phyloP scores from a whole-genome alignment of 1,140 invertebrate species.

The Zaprionus capensis region DNA sequence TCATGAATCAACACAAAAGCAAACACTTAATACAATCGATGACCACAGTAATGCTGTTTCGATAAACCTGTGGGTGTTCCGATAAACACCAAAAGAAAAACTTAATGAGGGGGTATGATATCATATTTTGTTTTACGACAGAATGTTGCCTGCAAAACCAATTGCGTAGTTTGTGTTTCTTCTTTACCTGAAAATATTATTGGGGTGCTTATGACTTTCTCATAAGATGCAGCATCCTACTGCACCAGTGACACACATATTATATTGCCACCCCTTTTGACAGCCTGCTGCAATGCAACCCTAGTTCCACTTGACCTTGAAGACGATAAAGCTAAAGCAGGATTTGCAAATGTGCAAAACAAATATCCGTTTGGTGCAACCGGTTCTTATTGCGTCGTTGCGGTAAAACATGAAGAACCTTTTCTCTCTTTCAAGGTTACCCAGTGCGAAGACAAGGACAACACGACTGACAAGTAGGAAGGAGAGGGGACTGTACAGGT shows the following conservation, averaged over 20 bases:
- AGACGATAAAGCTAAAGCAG: background rate
- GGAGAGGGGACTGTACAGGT: constrained; percentile 50
- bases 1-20: constrained; percentile 34
- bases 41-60: constrained; percentile 18
- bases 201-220: background rate
- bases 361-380: constrained; percentile 46
- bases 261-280: constrained; percentile 19
- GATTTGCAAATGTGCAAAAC: constrained; percentile 14
- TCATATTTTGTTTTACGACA: background rate
- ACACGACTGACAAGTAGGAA: background rate
- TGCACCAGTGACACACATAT: constrained; percentile 69
- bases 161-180: constrained; percentile 6
- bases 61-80: constrained; percentile 11
- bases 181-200: no score
- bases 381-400: constrained; percentile 67
- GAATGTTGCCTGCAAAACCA: background rate
- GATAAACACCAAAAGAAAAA: background rate
- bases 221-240: constrained; percentile 19
- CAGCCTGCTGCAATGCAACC: background rate
- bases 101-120: background rate
- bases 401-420: constrained; percentile 32
- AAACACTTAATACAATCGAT: constrained; percentile 5
- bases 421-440: constrained; percentile 60
- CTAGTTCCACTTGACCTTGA: constrained; percentile 49
- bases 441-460: constrained; percentile 50